A percentile compares a stretch with the other conserved stretches of the same genome.
Evolutionary conservation across 2,797 vertebrate species (phyloP).

Genomic region (Glyptemys insculpta): DNA sequence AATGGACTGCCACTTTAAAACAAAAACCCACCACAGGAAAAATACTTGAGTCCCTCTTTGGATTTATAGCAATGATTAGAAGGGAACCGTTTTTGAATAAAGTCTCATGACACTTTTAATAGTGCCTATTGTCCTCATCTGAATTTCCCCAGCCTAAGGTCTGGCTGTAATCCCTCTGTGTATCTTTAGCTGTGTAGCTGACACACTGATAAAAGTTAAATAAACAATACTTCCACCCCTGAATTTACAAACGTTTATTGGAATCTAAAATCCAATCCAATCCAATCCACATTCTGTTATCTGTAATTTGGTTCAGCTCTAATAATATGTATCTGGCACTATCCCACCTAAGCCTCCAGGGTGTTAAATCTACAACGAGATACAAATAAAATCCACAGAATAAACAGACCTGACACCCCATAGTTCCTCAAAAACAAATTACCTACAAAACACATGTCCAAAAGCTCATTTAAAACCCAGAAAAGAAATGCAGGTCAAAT

Average conservation of each 20-base stretch:
- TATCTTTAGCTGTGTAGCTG: too few species aligned
- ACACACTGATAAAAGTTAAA: neutral
- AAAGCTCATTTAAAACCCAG: neutral
- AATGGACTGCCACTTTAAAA: slow-evolving; percentile 14
- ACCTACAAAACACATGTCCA: neutral
- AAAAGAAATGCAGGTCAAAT: neutral
- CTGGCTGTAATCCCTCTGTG: neutral
- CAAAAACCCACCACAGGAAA: slow-evolving; percentile 53
- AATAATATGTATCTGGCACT: slow-evolving; percentile 10
- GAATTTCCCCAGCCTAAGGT: neutral
- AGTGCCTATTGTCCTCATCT: neutral
- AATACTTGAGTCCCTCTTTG: slow-evolving; percentile 17
- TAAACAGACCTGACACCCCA: neutral
- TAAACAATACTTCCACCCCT: neutral
- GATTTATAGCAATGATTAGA: slow-evolving; percentile 12
- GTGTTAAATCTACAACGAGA: slow-evolving; percentile 50
- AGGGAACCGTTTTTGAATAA: slow-evolving; percentile 32
- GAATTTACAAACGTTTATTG: neutral
- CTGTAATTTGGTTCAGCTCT: slow-evolving; percentile 30
- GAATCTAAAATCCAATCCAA: neutral
- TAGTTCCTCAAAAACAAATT: neutral
- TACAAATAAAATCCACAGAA: slow-evolving; percentile 37
- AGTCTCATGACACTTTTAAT: neutral
- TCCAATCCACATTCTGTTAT: neutral
- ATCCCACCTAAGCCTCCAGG: slow-evolving; percentile 50